Conservation (phyloP, 2,888 invertebrate species). For the Ophion ventricosus region DNA sequence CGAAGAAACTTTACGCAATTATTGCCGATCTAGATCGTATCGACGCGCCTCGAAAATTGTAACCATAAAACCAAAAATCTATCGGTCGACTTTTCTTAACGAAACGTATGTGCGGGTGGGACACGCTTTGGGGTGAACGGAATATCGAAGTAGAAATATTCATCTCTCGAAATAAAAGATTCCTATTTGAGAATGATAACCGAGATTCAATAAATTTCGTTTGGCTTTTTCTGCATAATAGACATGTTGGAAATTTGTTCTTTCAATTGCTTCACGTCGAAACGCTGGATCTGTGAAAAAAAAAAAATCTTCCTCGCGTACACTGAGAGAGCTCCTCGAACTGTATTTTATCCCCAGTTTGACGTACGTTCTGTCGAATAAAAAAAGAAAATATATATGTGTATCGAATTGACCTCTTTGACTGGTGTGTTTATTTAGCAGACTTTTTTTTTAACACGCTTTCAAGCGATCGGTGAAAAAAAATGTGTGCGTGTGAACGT, state of each 20-base stretch:
- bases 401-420: slow-evolving; percentile 11
- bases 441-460: neutral
- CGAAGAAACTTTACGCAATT: neutral
- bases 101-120: neutral
- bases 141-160: neutral
- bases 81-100: neutral
- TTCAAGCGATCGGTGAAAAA: neutral
- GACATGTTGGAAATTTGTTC: neutral
- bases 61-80: neutral
- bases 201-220: neutral
- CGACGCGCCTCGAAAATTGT: neutral
- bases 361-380: slow-evolving; percentile 45
- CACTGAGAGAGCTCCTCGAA: slow-evolving; percentile 12
- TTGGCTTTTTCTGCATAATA: neutral
- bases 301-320: slow-evolving; percentile 7
- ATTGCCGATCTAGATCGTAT: neutral
- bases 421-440: neutral
- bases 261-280: neutral
- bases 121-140: neutral
- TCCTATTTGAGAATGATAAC: neutral
- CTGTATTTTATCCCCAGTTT: slow-evolving; percentile 41
- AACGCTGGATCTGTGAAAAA: neutral
- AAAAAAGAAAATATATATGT: slow-evolving; percentile 19
- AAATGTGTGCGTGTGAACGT: neutral
- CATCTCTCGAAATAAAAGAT: neutral